Conservation (phyloP, 92 coral and sea anemone genomes). For the Phenganax subtilis region DNA sequence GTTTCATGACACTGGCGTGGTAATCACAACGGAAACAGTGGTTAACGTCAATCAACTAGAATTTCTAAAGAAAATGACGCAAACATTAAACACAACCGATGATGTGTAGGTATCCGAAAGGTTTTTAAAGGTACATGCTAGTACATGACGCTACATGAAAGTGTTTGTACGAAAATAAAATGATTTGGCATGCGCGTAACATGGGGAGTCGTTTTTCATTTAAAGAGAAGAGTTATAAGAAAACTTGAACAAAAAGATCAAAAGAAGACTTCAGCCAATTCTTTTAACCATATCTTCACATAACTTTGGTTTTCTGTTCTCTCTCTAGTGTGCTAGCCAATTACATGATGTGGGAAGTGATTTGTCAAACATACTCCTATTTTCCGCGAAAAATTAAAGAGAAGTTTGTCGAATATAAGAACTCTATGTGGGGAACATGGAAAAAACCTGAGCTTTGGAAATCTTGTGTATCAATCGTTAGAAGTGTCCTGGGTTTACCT, state of each 20-base stretch:
- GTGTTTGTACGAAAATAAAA: too few relatives aligned
- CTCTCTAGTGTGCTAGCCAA: slow-evolving; percentile 50
- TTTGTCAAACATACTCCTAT: slow-evolving; percentile 38
- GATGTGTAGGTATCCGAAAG: slow-evolving; percentile 51
- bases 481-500: slow-evolving; percentile 58
- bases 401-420: not conserved
- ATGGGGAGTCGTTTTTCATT: too few relatives aligned
- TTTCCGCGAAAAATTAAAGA: slow-evolving; percentile 35
- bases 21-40: slow-evolving; percentile 49
- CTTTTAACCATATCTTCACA: too few relatives aligned
- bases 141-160: not conserved
- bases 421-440: slow-evolving; percentile 5
- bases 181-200: too few relatives aligned
- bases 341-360: slow-evolving; percentile 60
- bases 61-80: slow-evolving; percentile 53
- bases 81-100: slow-evolving; percentile 48
- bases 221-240: too few relatives aligned
- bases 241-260: too few relatives aligned
- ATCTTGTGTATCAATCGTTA: slow-evolving; percentile 40
- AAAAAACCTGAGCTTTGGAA: slow-evolving; percentile 42
- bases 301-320: not conserved
- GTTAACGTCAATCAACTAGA: slow-evolving; percentile 54
- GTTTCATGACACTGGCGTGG: slow-evolving; percentile 49
- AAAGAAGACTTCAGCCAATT: too few relatives aligned
- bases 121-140: not conserved